Conservation (phyloP, 2,888 invertebrate species). For the Folsomia candida region DNA sequence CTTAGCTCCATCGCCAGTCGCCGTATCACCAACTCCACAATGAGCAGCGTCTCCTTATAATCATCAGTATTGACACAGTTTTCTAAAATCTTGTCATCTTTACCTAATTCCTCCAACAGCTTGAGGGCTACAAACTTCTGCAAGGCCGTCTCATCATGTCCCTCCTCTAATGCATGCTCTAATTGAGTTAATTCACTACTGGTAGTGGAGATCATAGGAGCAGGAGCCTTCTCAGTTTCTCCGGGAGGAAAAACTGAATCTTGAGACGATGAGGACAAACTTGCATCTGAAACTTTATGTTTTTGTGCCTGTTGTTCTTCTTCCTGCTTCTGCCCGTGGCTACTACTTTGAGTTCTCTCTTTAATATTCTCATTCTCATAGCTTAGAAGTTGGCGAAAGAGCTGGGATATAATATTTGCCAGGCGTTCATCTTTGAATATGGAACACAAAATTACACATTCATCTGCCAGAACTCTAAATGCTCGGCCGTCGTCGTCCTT, state of each 20-base stretch:
- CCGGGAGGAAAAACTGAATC: too few relatives aligned
- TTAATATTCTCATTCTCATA: slow-evolving; percentile 2
- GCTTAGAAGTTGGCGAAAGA: slow-evolving; percentile 20
- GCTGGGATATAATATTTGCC: slow-evolving; percentile 3
- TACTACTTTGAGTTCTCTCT: too few relatives aligned
- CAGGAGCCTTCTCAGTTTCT: slow-evolving; percentile 19
- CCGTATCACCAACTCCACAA: slow-evolving; percentile 41
- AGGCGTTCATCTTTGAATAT: slow-evolving; percentile 9
- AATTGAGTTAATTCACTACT: slow-evolving; percentile 10
- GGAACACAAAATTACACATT: slow-evolving; percentile 15
- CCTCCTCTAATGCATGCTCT: slow-evolving; percentile 11
- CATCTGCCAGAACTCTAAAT: slow-evolving; percentile 9
- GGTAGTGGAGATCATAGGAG: slow-evolving; percentile 19
- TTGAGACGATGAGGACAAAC: too few relatives aligned
- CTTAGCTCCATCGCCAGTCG: slow-evolving; percentile 33
- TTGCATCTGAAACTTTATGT: too few relatives aligned
- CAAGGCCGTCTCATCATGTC: slow-evolving; percentile 15
- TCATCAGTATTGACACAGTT: slow-evolving; percentile 32
- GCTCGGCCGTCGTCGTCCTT: slow-evolving; percentile 10
- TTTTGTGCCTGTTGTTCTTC: too few relatives aligned
- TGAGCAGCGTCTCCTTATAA: slow-evolving; percentile 29
- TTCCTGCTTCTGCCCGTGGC: background rate
- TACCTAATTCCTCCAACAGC: slow-evolving; percentile 39
- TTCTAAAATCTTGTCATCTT: slow-evolving; percentile 37
- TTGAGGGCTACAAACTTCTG: slow-evolving; percentile 37